Base-by-base conservation (phyloP, 2,888 invertebrate genomes). In the Tetanocera ferruginea region DNA sequence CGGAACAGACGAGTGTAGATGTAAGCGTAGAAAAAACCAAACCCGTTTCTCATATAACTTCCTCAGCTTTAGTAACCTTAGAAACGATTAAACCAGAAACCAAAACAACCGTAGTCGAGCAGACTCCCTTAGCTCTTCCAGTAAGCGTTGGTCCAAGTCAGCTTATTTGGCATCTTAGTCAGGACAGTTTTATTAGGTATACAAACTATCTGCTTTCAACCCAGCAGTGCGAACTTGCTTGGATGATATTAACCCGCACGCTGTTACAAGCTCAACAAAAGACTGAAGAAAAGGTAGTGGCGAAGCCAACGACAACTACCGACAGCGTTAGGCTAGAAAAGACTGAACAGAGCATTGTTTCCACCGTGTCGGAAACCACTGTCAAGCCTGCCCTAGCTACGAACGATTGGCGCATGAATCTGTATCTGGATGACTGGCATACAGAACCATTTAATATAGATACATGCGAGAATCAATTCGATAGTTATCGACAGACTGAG, bases 341-440 rank as follows among this genome's bases (percentile, higher is more conserved):
- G 67, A 74, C 69, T 64, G 57, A 87, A 82, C 34, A 82, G 77
- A 76, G 79, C 80, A 82, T 80, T 83, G 85, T 86, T 86, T 84
- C 84, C 82, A 81, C 49, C 52, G 82, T 82, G 25, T 79, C 82
- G 74, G 78, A 77, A 77, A 76, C 66, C 57, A 37, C 71, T 72
- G 23, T 81, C 71, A 37, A 76, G 74, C 49, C 75, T 37, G 57
- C 77, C 73, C 64, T 76, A 76, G 82, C 81, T 57, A 76, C 82
- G 34, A 84, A 87, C 67, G 80, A 81, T 72, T 78, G 83, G 64
- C 78, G 83, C 52, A 72, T 82, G 76, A 84, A 87, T 84, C 81
- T 87, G 77, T 81, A 81, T 23, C 75, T 87, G 79, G 87, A 87
- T 77, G 82, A 84, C 75, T 87, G 87, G 88, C 82, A 82, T 62